phyloP scores from a whole-genome alignment of 2,113 vertebrate species.

The Aegotheles bennettii region DNA sequence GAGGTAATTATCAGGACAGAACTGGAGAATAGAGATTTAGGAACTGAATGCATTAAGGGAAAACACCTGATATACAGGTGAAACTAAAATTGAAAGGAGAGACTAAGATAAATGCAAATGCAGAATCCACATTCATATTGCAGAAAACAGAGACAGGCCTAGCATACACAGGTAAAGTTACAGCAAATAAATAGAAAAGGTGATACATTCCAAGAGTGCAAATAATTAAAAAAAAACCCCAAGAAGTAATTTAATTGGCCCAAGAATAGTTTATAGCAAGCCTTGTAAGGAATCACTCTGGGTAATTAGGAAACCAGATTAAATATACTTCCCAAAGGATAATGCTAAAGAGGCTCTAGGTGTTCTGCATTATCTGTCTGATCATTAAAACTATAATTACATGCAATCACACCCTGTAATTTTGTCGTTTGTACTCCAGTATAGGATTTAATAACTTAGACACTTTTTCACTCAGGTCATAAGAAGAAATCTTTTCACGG shows the following conservation, averaged over 20 bases:
- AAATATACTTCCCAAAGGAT: neutral
- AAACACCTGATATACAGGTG: neutral
- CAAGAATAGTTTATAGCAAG: neutral
- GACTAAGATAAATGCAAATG: neutral
- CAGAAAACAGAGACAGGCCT: neutral
- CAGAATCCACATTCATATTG: neutral
- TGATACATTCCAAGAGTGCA: neutral
- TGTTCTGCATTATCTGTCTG: neutral
- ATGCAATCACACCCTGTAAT: neutral
- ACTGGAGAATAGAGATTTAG: neutral
- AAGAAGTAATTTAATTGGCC: neutral
- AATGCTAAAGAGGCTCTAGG: rapidly evolving
- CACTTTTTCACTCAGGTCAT: neutral
- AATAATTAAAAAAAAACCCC: neutral
- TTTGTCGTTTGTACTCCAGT: neutral
- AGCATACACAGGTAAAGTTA: neutral
- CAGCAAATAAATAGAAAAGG: neutral
- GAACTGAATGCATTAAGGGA: neutral
- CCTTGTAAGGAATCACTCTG: neutral
- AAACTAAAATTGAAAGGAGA: neutral
- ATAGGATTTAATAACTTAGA: neutral
- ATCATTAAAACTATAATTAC: neutral
- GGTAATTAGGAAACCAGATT: neutral
- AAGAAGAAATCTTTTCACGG: neutral
- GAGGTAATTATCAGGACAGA: neutral